phyloP scores from a whole-genome alignment of 2,888 invertebrate genomes.

The Arenicola marina region DNA sequence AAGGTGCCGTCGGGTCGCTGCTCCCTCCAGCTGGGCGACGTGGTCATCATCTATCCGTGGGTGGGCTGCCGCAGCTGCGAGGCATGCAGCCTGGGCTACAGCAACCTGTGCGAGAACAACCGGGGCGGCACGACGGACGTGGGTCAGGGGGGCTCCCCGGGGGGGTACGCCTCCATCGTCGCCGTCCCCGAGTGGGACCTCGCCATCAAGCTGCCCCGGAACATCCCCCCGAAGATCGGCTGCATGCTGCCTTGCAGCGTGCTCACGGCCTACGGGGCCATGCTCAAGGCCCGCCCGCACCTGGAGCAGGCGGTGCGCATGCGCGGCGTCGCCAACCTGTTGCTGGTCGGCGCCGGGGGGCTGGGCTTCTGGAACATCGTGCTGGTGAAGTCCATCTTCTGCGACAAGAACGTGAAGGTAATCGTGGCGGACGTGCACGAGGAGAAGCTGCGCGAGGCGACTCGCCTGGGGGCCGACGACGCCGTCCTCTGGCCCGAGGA shows the following conservation, averaged over 20 bases:
- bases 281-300: slow-evolving; percentile 12
- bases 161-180: slow-evolving; percentile 10
- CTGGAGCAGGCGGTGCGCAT: slow-evolving; percentile 21
- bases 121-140: slow-evolving; percentile 8
- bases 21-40: slow-evolving; percentile 17
- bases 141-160: slow-evolving; percentile 9
- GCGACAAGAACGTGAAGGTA: slow-evolving; percentile 27
- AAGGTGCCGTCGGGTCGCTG: slow-evolving; percentile 19
- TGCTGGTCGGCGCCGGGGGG: slow-evolving; percentile 18
- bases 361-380: slow-evolving; percentile 24
- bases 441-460: slow-evolving; percentile 9
- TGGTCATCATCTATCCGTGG: slow-evolving; percentile 24
- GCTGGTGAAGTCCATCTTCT: slow-evolving; percentile 20
- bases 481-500: slow-evolving; percentile 18
- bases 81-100: slow-evolving; percentile 14
- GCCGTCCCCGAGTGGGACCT: slow-evolving; percentile 21
- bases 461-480: slow-evolving; percentile 19
- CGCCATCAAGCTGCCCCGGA: slow-evolving; percentile 15
- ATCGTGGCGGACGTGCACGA: slow-evolving; percentile 20
- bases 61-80: slow-evolving; percentile 28
- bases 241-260: slow-evolving; percentile 24
- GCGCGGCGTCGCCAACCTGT: slow-evolving; percentile 22
- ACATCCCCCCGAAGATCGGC: slow-evolving; percentile 20
- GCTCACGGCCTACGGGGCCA: slow-evolving; percentile 17
- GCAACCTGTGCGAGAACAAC: slow-evolving; percentile 23